phyloP scores from a whole-genome alignment of 2,113 vertebrate genomes.

The Erythrocebus patas region DNA sequence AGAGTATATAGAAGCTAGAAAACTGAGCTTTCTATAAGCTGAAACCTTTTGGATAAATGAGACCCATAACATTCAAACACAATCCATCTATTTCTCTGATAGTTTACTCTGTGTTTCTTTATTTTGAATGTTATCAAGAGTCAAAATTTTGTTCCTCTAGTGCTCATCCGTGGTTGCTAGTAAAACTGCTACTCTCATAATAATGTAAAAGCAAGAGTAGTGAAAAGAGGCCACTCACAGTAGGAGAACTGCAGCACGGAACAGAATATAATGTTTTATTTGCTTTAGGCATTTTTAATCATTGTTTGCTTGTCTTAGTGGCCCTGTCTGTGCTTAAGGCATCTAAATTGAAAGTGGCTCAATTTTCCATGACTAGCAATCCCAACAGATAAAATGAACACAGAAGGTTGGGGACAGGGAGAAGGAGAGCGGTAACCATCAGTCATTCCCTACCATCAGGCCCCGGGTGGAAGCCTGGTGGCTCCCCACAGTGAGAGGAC shows the following conservation, averaged over 20 bases:
- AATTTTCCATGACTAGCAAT: fast-evolving
- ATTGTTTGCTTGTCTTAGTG: not conserved
- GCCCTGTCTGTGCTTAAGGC: not conserved
- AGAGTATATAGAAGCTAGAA: not conserved
- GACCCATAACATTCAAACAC: not conserved
- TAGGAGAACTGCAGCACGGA: no score
- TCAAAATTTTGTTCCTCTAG: not conserved
- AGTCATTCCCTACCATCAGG: fast-evolving
- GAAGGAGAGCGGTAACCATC: fast-evolving
- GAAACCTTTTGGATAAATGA: not conserved
- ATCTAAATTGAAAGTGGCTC: fast-evolving
- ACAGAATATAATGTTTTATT: not conserved
- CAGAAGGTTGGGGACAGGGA: fast-evolving
- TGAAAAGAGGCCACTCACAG: not conserved
- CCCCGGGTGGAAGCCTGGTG: not conserved
- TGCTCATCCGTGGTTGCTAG: not conserved
- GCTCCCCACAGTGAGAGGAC: no score
- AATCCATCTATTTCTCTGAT: not conserved
- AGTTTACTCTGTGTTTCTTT: not conserved
- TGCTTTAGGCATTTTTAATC: not conserved
- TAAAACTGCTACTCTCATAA: not conserved
- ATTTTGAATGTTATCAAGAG: not conserved
- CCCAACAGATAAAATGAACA: not conserved
- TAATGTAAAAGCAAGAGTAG: not conserved
- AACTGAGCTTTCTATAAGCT: not conserved